These are phyloP conservation scores for Pseudococcus longispinus DNA, from an alignment of 2,888 invertebrate species.

Conservation along the genomic window DNA sequence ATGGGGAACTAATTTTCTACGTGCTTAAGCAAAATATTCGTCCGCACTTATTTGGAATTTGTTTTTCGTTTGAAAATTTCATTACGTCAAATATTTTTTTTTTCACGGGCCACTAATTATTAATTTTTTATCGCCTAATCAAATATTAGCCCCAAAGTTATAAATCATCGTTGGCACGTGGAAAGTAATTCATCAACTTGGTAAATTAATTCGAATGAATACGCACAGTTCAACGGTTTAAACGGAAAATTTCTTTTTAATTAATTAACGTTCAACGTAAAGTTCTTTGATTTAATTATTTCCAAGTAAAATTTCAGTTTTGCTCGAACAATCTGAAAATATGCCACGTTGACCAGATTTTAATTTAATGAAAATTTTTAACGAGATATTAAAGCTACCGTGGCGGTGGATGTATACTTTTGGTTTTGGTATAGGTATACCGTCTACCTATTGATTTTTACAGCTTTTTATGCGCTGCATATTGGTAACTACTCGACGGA, in stretches of 20 bases:
- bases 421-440: background rate
- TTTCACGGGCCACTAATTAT: constrained; percentile 23
- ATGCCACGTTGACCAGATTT: constrained; percentile 15
- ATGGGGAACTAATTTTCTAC: constrained; percentile 8
- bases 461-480: background rate
- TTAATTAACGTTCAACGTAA: constrained; percentile 32
- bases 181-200: constrained; percentile 44
- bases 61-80: background rate
- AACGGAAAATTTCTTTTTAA: constrained; percentile 23
- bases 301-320: constrained; percentile 11
- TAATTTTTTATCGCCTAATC: constrained; percentile 34
- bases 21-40: background rate
- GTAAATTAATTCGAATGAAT: constrained; percentile 34
- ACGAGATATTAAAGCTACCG: background rate
- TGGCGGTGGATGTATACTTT: too few relatives aligned
- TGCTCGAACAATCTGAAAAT: constrained; percentile 15
- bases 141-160: constrained; percentile 31
- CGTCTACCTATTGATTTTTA: background rate
- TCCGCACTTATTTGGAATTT: too few relatives aligned
- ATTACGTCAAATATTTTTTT: constrained; percentile 10
- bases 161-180: constrained; percentile 32
- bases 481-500: background rate
- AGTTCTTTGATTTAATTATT: constrained; percentile 38
- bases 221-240: constrained; percentile 17
- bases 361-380: constrained; percentile 28